A percentile compares a stretch with the other conserved stretches of the same genome.
phyloP scores from a whole-genome alignment of 2,797 vertebrate species.

The Numenius phaeopus region DNA sequence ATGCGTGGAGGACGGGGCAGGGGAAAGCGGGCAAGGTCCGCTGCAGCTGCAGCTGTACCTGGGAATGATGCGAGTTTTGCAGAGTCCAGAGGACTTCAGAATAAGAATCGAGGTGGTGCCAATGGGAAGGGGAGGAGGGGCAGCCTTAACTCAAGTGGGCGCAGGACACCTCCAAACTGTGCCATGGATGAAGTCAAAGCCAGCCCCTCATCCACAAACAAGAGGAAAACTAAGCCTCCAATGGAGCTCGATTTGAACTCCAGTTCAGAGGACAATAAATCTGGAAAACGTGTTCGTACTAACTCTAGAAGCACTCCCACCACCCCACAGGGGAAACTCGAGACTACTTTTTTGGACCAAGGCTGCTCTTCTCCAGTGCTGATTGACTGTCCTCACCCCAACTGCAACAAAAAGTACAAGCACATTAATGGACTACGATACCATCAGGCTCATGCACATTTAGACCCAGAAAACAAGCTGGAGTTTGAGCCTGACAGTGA shows the following conservation, averaged over 20 bases:
- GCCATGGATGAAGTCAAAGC: conserved; percentile 92
- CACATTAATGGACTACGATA: conserved; percentile 98
- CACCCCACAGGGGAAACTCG: conserved; percentile 94
- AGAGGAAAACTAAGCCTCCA: conserved; percentile 92
- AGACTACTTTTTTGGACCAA: conserved; percentile 92
- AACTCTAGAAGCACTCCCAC: conserved; percentile 96
- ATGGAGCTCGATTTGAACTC: conserved; percentile 94
- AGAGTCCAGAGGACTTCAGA: conserved; percentile 92
- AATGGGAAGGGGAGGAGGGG: conserved; percentile 93
- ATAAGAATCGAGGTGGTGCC: conserved; percentile 91
- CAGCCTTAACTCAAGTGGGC: conserved; percentile 92
- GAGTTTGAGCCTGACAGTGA: conserved; percentile 93
- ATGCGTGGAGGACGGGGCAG: conserved; percentile 92
- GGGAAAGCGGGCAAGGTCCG: conserved; percentile 91
- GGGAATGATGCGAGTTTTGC: conserved; percentile 84
- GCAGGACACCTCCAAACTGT: conserved; percentile 91
- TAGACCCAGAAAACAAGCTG: conserved; percentile 91
- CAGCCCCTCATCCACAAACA: conserved; percentile 85
- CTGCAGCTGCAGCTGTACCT: conserved; percentile 85
- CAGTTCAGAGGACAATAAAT: conserved; percentile 91
- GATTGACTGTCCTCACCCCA: conserved; percentile 98
- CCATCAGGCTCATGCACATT: conserved; percentile 97
- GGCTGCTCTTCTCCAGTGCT: conserved; percentile 94
- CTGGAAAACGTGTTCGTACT: conserved; percentile 92
- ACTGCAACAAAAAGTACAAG: conserved; percentile 99